These are phyloP conservation scores for Eudasyphora cyanicolor DNA, from an alignment of 2,888 invertebrate species.

Conservation along the genomic window DNA sequence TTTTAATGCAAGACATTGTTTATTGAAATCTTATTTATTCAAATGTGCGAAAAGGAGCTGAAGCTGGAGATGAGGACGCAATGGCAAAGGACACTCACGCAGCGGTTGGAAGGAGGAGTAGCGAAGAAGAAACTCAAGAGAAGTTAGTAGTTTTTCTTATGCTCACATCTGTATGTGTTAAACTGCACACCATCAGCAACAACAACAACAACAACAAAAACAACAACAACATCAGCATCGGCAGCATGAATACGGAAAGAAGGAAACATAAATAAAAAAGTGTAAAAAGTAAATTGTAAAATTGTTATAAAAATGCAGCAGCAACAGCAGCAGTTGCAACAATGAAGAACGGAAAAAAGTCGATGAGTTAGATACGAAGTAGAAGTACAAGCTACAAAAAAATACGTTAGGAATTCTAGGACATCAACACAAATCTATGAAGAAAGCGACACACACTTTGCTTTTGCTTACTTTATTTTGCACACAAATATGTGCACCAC, in stretches of 20 bases:
- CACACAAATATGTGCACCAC: not conserved
- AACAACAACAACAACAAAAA: not conserved
- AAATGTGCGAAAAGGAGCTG: too few species aligned
- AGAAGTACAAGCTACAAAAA: not conserved
- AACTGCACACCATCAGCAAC: not conserved
- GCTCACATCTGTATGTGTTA: not conserved
- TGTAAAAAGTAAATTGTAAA: constrained; percentile 47
- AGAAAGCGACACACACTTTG: constrained; percentile 17
- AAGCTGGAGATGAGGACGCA: not conserved
- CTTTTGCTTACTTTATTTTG: constrained; percentile 11
- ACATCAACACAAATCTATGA: constrained; percentile 30
- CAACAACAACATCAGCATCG: too few species aligned
- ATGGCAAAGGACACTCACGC: not conserved
- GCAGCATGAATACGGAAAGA: constrained; percentile 18
- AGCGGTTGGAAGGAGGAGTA: not conserved
- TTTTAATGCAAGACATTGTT: constrained; percentile 51
- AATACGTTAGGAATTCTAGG: not conserved
- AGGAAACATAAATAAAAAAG: constrained; percentile 33
- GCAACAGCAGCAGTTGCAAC: not conserved
- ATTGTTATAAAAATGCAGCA: not conserved
- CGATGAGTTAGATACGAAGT: too few species aligned
- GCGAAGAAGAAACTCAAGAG: not conserved
- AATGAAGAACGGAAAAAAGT: not conserved
- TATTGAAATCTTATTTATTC: constrained; percentile 57
- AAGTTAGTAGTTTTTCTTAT: not conserved